Base-by-base conservation (phyloP, 2,888 invertebrate species). In the Andrena chrysosceles region DNA sequence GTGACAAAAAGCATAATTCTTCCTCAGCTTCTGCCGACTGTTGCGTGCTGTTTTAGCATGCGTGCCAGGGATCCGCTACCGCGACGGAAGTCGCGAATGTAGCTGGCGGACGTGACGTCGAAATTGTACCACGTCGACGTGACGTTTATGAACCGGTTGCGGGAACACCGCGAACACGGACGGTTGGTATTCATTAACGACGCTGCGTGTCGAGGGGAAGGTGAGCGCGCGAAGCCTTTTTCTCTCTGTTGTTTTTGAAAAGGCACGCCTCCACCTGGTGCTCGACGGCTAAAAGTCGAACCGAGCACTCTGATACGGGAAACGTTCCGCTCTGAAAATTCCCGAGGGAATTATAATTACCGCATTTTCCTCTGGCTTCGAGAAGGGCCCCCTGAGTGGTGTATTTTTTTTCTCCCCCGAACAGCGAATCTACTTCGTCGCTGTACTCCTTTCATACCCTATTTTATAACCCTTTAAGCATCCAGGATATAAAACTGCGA, bases 141-240 rank as follows among this genome's bases (percentile, higher is more conserved):
- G 83, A 81, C 81, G 69, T 83, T 83, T 81, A 83, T 77, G 81
- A 77, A 81, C 73, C 70, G 35, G 49, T 29, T 71, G 56, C 81
- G 42, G 63, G 74, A 48, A 59, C 62, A 71, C 54, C 67, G 67
- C 49, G 74, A 59, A 31, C 35, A 63, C 29, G 81, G 54, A 63
- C 35, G 71, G 49, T 71, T 49, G 68, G 72, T 72, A 73, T 81
- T 81, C 81, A 69, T 83, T 81, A 83, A 81, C 69, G 48, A 26
- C 23, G 31, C 20, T 10, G 42, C 59, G 70, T 56, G 63, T 67
- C 31, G 49, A 49, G 59, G 56, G 23, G 20, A 79, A 74, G 74
- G 52, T 26, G 74, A 10, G 42, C 26, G 67, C 48, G 16, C 20
- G 20, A 31, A 73, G 66, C 70, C 67, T 79, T 70, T 59, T 42